A percentile compares a stretch with the other conserved stretches of the same genome.
phyloP scores from a whole-genome alignment of 1,140 invertebrate genomes.

The Nautilus pompilius region DNA sequence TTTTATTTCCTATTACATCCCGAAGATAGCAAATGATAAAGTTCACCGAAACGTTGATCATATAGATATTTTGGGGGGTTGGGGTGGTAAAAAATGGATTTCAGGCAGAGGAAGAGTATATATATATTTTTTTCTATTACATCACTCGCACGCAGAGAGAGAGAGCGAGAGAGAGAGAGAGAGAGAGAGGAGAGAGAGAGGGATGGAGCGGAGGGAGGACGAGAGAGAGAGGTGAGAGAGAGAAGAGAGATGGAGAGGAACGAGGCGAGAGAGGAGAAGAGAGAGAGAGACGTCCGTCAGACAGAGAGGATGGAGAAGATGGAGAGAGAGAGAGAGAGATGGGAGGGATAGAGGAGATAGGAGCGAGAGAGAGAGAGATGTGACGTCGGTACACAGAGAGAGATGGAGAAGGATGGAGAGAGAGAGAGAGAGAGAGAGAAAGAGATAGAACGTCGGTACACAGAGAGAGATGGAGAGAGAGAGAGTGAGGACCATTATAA shows the following conservation, averaged over 20 bases:
- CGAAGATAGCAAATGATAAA: no score
- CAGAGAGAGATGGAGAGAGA: neutral
- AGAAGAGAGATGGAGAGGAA: neutral
- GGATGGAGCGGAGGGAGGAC: neutral
- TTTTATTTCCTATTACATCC: no score
- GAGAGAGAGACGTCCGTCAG: neutral
- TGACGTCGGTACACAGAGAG: neutral
- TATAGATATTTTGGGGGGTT: no score
- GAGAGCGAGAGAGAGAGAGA: neutral
- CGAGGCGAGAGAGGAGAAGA: neutral
- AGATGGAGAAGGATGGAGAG: neutral
- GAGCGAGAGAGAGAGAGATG: neutral
- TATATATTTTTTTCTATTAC: neutral
- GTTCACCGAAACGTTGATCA: no score
- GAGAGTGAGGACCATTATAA: no score
- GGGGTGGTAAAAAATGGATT: neutral
- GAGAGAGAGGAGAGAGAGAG: neutral
- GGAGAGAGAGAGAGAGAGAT: neutral
- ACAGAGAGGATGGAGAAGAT: neutral
- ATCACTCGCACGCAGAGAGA: neutral
- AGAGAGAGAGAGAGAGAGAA: neutral
- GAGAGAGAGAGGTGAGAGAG: neutral
- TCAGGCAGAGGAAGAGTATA: neutral
- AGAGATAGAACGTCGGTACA: neutral
- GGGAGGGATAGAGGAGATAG: neutral